Base-by-base conservation (phyloP, 2,888 invertebrate species). In the Galerucella pusilla region DNA sequence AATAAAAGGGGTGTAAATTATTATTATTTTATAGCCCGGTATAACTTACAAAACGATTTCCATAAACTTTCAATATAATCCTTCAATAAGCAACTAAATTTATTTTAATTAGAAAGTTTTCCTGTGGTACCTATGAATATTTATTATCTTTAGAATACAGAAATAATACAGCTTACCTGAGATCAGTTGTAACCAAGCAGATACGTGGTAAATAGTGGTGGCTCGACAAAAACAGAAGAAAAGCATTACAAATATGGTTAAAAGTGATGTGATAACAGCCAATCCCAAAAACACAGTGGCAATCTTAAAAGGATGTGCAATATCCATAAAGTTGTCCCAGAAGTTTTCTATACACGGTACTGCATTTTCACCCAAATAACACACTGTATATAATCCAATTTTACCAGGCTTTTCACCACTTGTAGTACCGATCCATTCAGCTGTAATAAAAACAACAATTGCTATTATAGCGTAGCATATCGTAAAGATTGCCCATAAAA, bases 401-500 rank as follows among this genome's bases (percentile, higher is more conserved):
- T 96, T 94, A 71, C 97, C 97, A 1, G 96, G 95, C 84, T 94
- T 94, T 81, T 96, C 94, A 79, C 95, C 94, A 25, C 12, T 42
- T 25, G 12, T 95, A 95, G 78, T 96, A 91, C 97, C 97, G 95
- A 84, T 82, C 84, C 84, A 84, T 89, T 97, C 94, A 61, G 97
- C 97, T 78, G 98, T 98, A 75, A 98, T 94, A 88, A 99, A 97
- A 5, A 97, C 96, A 49, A 99, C 97, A 81, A 96, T 93, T 84
- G 95, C 94, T 85, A 99, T 97, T 85, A 99, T 97, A 79, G 97
- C 96, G 88, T 97, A 98, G 89, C 98, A 98, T 86, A 98, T 95
- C 81, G 97, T 96, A 89, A 99, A 98, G 86, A 99, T 96, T 78
- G 96, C 98, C 99, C 99, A 99, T 81, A 98, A 91, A 77, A 98